Conservation (phyloP, 2,113 vertebrate genomes). For the Corythaixoides concolor region DNA sequence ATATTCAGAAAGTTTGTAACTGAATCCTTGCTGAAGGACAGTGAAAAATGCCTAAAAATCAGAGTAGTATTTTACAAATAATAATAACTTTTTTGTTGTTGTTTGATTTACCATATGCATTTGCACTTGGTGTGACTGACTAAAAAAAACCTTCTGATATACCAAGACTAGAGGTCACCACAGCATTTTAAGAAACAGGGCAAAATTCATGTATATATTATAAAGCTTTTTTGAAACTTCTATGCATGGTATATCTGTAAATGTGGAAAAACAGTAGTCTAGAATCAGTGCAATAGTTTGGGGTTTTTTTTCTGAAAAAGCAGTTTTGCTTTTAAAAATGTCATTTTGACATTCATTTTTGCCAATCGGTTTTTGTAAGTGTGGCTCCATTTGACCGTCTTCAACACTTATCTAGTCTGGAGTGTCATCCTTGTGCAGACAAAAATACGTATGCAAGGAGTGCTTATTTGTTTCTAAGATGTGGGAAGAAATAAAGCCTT, state of each 20-base stretch:
- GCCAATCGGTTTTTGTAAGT: neutral
- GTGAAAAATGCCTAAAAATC: neutral
- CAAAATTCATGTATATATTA: neutral
- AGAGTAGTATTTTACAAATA: neutral
- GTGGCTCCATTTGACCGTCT: neutral
- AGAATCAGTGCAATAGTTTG: neutral
- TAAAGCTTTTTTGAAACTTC: neutral
- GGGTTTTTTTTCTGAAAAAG: neutral
- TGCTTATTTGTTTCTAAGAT: neutral
- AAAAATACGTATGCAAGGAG: neutral
- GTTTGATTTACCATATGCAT: neutral
- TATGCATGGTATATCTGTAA: neutral
- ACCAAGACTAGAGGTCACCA: neutral
- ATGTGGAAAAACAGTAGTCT: neutral
- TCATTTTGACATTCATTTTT: neutral
- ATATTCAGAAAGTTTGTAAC: neutral
- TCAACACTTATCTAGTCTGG: neutral
- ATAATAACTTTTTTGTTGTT: neutral
- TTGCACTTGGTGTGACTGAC: neutral
- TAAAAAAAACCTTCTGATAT: neutral
- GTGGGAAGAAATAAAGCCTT: neutral
- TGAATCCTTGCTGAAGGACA: neutral
- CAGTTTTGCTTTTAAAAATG: neutral
- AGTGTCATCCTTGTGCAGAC: neutral
- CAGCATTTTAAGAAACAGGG: neutral